Base-by-base conservation (phyloP, 2,888 invertebrate species). In the Tethea ocularis region DNA sequence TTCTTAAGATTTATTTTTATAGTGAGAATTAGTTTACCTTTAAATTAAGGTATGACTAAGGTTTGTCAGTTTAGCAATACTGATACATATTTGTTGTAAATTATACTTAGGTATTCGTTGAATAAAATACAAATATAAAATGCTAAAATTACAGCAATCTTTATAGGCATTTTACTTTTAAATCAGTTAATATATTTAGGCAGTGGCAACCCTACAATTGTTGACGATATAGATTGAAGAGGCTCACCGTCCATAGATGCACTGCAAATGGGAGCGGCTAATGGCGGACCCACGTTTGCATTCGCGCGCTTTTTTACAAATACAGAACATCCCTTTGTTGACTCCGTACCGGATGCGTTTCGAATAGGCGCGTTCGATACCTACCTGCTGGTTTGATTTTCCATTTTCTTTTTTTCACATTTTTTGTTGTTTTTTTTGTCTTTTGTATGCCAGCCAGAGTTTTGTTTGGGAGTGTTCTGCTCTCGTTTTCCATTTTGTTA, bases 301-400 rank as follows among this genome's bases (percentile, higher is more conserved):
- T 91, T 89, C 88, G 90, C 90, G 87, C 83, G 86, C 84, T 88
- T 91, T 90, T 88, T 87, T 88, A 83, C 83, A 86, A 86, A 77
- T 46, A 85, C 85, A 88, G 86, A 86, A 84, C 89, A 83, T 90
- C 89, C 89, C 91, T 92, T 92, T 91, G 91, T 92, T 89, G 87
- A 87, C 86, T 88, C 75, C 78, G 75, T 83, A 75, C 82, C 87
- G 83, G 83, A 84, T 87, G 84, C 86, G 84, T 88, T 86, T 77
- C 84, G 82, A 86, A 89, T 88, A 88, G 85, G 77, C 78, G 71
- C 76, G 82, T 87, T 86, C 88, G 84, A 89, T 90, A 86, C 85
- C 78, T 90, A 86, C 85, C 78, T 82, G 77, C 74, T 80, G 79
- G 69, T 80, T 80, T 73, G 76, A 78, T 81, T 83, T 75, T 74